Evolutionary conservation across 1,140 invertebrate genomes (phyloP).

Genomic region (Ips nitidus): DNA sequence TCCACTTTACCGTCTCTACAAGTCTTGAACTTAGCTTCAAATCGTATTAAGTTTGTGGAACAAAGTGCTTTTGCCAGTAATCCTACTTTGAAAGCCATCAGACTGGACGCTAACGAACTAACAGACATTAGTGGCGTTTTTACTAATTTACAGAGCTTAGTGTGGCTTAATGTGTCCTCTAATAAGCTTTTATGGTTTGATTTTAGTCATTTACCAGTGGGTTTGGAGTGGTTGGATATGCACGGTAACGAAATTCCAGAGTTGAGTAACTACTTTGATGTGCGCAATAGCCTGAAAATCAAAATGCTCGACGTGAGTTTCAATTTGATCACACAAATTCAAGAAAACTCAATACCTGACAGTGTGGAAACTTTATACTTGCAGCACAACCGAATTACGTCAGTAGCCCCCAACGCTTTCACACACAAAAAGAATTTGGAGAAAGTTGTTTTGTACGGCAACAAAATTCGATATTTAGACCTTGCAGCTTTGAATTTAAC

Average conservation of each 20-base stretch:
- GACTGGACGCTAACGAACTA: constrained; percentile 69
- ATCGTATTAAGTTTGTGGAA: constrained; percentile 66
- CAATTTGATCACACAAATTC: constrained; percentile 70
- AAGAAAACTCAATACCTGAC: constrained; percentile 68
- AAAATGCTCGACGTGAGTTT: constrained; percentile 76
- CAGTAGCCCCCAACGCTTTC: constrained; percentile 73
- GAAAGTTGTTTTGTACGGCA: constrained; percentile 75
- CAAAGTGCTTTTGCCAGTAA: constrained; percentile 66
- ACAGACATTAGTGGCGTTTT: constrained; percentile 68
- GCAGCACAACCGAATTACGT: constrained; percentile 73
- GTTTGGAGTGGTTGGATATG: constrained; percentile 70
- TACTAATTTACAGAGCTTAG: constrained; percentile 62
- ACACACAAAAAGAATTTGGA: constrained; percentile 67
- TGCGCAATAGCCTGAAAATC: constrained; percentile 61
- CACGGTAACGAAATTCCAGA: constrained; percentile 67
- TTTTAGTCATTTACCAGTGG: constrained; percentile 66
- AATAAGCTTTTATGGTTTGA: constrained; percentile 69
- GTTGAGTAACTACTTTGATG: constrained; percentile 67
- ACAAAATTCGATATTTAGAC: constrained; percentile 72
- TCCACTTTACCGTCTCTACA: constrained; percentile 64
- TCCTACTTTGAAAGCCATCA: constrained; percentile 63
- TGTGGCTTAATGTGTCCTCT: constrained; percentile 72
- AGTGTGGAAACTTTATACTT: constrained; percentile 73
- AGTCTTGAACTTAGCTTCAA: constrained; percentile 69
- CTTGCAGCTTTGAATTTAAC: constrained; percentile 69